Evolutionary conservation across 1,140 invertebrate genomes (phyloP).

Genomic region (Phortica variegata): DNA sequence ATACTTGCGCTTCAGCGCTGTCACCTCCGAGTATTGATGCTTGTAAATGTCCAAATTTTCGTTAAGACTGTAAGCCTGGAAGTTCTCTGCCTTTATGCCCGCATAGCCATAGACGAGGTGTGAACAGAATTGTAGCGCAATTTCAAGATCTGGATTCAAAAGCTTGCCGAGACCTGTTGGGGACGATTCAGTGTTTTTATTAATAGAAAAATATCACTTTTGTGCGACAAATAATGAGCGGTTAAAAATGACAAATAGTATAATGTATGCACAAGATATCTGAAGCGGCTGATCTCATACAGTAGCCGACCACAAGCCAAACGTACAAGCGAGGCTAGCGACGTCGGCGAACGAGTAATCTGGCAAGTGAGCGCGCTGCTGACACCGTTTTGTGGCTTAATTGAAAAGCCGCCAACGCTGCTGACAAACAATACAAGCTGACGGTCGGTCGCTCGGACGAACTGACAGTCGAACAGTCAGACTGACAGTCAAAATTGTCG

Average conservation of each 20-base stretch:
- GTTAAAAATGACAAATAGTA: not conserved
- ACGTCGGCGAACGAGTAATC: not conserved
- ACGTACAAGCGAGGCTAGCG: too few relatives aligned
- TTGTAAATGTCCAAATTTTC: slow-evolving; percentile 71
- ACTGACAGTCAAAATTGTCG: too few relatives aligned
- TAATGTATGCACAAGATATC: too few relatives aligned
- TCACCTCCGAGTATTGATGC: slow-evolving; percentile 69
- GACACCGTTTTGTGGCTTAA: slow-evolving; percentile 30
- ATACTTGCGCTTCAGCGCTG: slow-evolving; percentile 69
- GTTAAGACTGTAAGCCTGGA: slow-evolving; percentile 69
- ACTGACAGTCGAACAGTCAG: too few relatives aligned
- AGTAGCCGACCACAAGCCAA: too few relatives aligned
- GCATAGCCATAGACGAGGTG: slow-evolving; percentile 86
- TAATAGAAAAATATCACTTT: not conserved
- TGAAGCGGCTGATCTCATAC: too few relatives aligned
- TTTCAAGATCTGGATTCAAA: slow-evolving; percentile 71
- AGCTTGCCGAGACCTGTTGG: slow-evolving; percentile 73
- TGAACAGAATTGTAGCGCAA: slow-evolving; percentile 75
- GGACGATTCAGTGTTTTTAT: slow-evolving; percentile 1
- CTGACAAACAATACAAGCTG: too few relatives aligned
- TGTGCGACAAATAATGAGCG: not conserved
- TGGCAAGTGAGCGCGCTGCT: slow-evolving; percentile 4
- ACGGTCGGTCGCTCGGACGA: too few relatives aligned
- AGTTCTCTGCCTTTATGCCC: slow-evolving; percentile 69
- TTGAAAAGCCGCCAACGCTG: slow-evolving; percentile 26